phyloP scores from a whole-genome alignment of 2,888 invertebrate genomes.

The Cistogaster globosa region DNA sequence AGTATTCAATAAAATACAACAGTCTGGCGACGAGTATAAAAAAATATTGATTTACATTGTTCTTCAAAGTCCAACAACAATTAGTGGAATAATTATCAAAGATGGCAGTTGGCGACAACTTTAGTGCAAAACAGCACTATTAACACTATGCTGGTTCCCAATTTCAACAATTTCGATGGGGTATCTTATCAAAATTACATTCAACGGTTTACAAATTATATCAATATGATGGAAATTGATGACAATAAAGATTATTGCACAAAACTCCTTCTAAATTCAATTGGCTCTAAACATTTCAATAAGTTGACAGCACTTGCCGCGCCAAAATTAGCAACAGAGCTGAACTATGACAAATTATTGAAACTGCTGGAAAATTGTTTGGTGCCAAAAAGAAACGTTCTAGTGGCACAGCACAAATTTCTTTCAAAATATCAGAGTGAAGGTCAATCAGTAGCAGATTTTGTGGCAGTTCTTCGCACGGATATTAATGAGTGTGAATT shows the following conservation, averaged over 20 bases:
- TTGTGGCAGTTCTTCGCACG: constrained; percentile 29
- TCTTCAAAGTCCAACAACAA: constrained; percentile 39
- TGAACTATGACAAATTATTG: constrained; percentile 41
- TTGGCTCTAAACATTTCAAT: background rate
- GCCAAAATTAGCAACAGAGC: constrained; percentile 38
- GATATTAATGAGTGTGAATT: constrained; percentile 53
- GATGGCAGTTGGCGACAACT: constrained; percentile 8
- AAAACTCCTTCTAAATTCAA: too few species aligned
- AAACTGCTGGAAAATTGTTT: constrained; percentile 37
- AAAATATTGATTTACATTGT: too few species aligned
- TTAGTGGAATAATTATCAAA: constrained; percentile 18
- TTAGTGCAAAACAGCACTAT: constrained; percentile 1
- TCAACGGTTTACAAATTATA: constrained; percentile 46
- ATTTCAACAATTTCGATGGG: constrained; percentile 39
- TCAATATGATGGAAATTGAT: constrained; percentile 33
- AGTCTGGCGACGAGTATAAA: too few species aligned
- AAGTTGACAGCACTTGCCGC: constrained; percentile 27
- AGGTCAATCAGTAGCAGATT: constrained; percentile 29
- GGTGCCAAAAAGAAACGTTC: background rate
- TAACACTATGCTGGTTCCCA: constrained; percentile 48
- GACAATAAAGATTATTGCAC: constrained; percentile 2
- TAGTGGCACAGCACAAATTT: constrained; percentile 53
- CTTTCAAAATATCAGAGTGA: constrained; percentile 37
- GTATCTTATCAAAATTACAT: constrained; percentile 41
- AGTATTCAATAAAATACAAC: too few species aligned